Evolutionary conservation across 2,888 invertebrate genomes (phyloP).

Genomic region (Drosophila incognita): DNA sequence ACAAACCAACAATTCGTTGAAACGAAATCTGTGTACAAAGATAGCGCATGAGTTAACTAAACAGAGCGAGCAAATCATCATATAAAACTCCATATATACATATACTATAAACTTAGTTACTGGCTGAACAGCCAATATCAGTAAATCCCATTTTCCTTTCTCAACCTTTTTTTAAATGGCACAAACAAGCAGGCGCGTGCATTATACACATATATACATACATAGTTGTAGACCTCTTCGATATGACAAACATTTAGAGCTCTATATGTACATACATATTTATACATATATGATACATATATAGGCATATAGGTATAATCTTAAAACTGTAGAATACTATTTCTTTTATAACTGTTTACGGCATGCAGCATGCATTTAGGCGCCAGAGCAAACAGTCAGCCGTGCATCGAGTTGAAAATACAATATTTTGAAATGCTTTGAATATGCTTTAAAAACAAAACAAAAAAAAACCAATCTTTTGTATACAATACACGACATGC

Average conservation of each 20-base stretch:
- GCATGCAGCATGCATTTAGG: constrained; percentile 59
- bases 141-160: constrained; percentile 26
- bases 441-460: constrained; percentile 77
- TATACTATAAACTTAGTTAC: constrained; percentile 29
- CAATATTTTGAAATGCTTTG: constrained; percentile 73
- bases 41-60: constrained; percentile 38
- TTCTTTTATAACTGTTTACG: constrained; percentile 47
- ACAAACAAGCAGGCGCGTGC: constrained; percentile 45
- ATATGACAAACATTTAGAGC: constrained; percentile 69
- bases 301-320: constrained; percentile 18
- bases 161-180: constrained; percentile 26
- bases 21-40: constrained; percentile 60
- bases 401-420: constrained; percentile 43
- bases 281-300: constrained; percentile 39
- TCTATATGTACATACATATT: constrained; percentile 60
- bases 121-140: constrained; percentile 40
- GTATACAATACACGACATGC: constrained; percentile 61
- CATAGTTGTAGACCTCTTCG: constrained; percentile 35
- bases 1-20: constrained; percentile 46
- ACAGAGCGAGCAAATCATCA: constrained; percentile 55
- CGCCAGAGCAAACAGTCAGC: constrained; percentile 36
- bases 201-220: constrained; percentile 25
- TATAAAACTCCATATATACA: constrained; percentile 18
- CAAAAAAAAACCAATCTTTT: constrained; percentile 40
- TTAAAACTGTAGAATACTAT: constrained; percentile 47